Percentiles rank a stretch among this genome's conserved stretches.
Conservation (phyloP, 2,113 vertebrate genomes). For the Macrotus californicus region DNA sequence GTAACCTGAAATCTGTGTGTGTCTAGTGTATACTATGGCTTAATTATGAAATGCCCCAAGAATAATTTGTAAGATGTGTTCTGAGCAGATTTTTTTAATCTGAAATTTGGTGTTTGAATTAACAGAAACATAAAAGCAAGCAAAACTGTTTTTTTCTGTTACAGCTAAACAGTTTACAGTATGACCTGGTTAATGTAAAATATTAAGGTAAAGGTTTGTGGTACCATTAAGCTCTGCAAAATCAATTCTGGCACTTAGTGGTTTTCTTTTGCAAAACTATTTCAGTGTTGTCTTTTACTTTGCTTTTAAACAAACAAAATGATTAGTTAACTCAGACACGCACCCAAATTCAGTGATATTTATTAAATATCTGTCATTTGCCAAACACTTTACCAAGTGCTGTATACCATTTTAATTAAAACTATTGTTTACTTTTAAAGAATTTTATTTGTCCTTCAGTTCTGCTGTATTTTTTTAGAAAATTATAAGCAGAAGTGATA, state of each 20-base stretch:
- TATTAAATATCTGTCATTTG: neutral
- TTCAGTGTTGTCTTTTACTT: neutral
- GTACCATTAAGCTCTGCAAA: neutral
- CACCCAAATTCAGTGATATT: neutral
- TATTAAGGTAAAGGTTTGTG: neutral
- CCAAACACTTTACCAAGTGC: neutral
- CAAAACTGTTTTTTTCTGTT: neutral
- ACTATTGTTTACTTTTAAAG: neutral
- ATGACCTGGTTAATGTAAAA: neutral
- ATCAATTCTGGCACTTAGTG: neutral
- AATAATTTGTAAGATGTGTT: neutral
- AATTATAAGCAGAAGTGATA: slow-evolving; percentile 17
- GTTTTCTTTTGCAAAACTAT: slow-evolving; percentile 31
- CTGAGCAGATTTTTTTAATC: neutral
- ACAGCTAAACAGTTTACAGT: neutral
- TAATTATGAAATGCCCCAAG: neutral
- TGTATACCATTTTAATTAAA: neutral
- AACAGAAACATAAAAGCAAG: neutral
- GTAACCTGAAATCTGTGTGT: neutral
- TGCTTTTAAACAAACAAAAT: neutral
- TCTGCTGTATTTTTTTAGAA: slow-evolving; percentile 4
- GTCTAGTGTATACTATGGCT: neutral
- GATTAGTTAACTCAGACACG: neutral
- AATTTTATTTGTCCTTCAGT: neutral
- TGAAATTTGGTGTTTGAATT: neutral